Base-by-base conservation (phyloP, 2,113 vertebrate genomes). In the Zingel zingel region DNA sequence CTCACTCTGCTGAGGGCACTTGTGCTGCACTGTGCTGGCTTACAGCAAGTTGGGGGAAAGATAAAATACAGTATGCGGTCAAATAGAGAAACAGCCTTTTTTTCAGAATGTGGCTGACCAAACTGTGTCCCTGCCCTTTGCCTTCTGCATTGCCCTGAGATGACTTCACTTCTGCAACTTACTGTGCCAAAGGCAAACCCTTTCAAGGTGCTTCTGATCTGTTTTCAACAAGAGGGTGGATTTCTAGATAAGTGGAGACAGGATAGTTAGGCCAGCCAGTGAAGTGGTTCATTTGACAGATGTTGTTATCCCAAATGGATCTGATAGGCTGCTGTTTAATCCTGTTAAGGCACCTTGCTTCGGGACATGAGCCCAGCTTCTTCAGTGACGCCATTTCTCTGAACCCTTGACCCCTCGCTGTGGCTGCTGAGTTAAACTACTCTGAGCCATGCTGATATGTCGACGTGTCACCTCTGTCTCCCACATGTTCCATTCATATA, bases 201-300 rank as follows among this genome's bases (percentile, higher is more conserved):
- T 91, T 93, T 92, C 56, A 91, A 83, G 89, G 87, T 53, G 77
- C 82, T 86, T 25, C 74, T 84, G 84, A 93, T 91, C 72, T 88
- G 72, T 64, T 81, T 88, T 83, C 48, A 80, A 89, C 88, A 88
- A 81, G 66, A 85, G 79, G 54, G 48, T 73, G 90, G 89, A 90
- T 88, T 88, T 84, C 19, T 23, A 93, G 90, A 94, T 91, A 93
- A 89, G 84, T 62, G 53, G 50, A 79, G 72, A 77, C 71, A 86
- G 70, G 77, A 65, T 74, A 75, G 82, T 85, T 87, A 84, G 79
- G 61, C 72, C 23, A 47, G 82, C 63, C 59, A 74, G 68, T 89
- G 82, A 93, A 92, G 88, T 87, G 88, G 87, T 85, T 91, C 66
- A 90, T 91, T 91, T 93, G 85, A 89, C 91, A 93, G 92, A 93